Evolutionary conservation across 2,888 invertebrate species (phyloP).

Genomic region (Sarcophaga carnaria): DNA sequence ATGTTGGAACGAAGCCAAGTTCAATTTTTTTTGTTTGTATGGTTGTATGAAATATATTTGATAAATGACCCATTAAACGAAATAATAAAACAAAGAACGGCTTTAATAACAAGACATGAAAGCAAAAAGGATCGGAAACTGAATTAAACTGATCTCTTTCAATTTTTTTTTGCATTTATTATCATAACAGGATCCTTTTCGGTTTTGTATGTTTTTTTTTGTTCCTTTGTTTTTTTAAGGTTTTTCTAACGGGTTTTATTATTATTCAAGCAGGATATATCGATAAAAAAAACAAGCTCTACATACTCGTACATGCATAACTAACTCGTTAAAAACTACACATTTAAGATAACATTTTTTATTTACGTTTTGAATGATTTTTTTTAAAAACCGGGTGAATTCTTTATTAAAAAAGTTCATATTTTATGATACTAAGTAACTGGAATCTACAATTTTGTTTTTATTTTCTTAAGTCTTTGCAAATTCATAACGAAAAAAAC

Average conservation of each 20-base stretch:
- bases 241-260: conserved; percentile 52
- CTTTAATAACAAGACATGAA: neutral
- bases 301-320: too few species aligned
- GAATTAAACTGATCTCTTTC: neutral
- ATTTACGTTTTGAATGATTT: too few species aligned
- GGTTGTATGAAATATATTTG: neutral
- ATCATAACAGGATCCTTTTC: conserved; percentile 43
- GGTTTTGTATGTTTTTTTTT: conserved; percentile 33
- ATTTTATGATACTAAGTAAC: neutral
- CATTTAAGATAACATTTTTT: neutral
- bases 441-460: neutral
- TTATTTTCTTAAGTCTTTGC: neutral
- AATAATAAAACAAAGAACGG: conserved; percentile 35
- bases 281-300: too few species aligned
- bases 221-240: conserved; percentile 6
- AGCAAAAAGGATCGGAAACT: neutral
- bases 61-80: conserved; percentile 44
- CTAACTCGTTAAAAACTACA: neutral
- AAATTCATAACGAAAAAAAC: neutral
- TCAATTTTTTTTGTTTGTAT: too few species aligned
- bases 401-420: neutral
- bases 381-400: neutral
- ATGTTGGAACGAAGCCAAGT: too few species aligned
- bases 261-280: neutral
- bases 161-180: neutral